Evolutionary conservation across 2,113 vertebrate species (phyloP), one percentile per base, ranked within the genome.

Genomic region (Corythornis vintsioides): DNA sequence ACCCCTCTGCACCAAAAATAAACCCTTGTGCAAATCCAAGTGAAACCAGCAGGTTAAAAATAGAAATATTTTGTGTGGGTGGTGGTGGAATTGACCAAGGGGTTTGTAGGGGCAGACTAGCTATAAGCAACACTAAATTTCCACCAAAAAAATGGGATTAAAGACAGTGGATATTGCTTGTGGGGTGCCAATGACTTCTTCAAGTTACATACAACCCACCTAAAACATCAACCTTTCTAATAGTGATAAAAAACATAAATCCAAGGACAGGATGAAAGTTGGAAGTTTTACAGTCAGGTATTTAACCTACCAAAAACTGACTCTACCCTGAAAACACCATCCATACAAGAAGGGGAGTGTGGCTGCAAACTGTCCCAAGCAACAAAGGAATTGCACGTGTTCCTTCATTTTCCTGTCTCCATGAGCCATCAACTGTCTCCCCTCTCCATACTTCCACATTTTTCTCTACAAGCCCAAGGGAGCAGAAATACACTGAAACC

Each of bases 41-140:
- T 8, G 8, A 70, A 86, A 60, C 18, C 59, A 19, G 55, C 1
- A 2, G 29, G 47, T 35, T 65, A 71, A 88, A 93, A 90, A 47
- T 1, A 71, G 52, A 56, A 71, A 59, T 11, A 35, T 8, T n/a
- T 61, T 0, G 3, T 1, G 0, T 3, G 26, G 26, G 66, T 13
- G 19, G 4, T 22, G 16, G 25, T 19, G 28, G 17, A 5, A 72
- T 20, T 0, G 2, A 28, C 53, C 59, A 56, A 14, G 15, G 59
- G 33, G 15, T 15, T 74, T 3, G 3, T 40, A 55, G 11, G 0
- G 2, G 35, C n/a, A 88, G 59, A 22, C 22, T 7, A 29, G 35
- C 22, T 22, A 19, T 6, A 33, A 17, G 47, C 11, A 28, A 29
- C 7, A 29, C 9, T 20, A 28, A 15, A 6, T 38, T 65, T 45